Conservation (phyloP, 2,888 invertebrate genomes). For the Rhyacophila evoluta region DNA sequence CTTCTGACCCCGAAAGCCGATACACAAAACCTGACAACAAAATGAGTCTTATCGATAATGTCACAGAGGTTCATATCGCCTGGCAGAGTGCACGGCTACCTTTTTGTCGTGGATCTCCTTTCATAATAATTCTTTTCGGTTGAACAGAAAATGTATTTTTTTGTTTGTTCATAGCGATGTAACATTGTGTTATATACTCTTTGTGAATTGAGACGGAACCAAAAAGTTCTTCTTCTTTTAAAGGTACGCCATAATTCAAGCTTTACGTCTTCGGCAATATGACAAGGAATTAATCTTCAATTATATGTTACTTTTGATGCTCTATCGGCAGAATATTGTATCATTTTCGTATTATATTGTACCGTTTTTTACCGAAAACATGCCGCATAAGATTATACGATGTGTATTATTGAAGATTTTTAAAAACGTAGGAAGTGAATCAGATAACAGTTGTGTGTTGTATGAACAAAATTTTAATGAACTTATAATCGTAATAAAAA, state of each 20-base stretch:
- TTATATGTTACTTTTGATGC: conserved; percentile 48
- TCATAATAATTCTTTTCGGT: conserved; percentile 53
- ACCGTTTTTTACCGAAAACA: conserved; percentile 30
- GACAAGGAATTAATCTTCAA: conserved; percentile 54
- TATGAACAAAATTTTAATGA: no score
- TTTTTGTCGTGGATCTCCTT: conserved; percentile 46
- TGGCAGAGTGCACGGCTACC: conserved; percentile 30
- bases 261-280: conserved; percentile 53
- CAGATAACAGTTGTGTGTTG: no score
- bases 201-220: conserved; percentile 51
- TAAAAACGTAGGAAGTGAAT: no score
- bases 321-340: conserved; percentile 33
- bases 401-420: no score
- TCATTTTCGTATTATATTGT: conserved; percentile 23
- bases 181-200: conserved; percentile 46
- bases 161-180: conserved; percentile 46
- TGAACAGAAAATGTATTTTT: conserved; percentile 48
- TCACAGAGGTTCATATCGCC: conserved; percentile 27
- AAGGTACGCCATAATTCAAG: conserved; percentile 52
- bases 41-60: background rate
- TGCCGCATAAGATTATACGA: conserved; percentile 17
- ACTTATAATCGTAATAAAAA: no score
- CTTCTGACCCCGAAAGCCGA: conserved; percentile 29
- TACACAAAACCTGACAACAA: background rate
- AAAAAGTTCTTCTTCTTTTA: conserved; percentile 44